A percentile compares a stretch with the other conserved stretches of the same genome.
Conservation (phyloP, 1,140 invertebrate species). For the Ericerus pela region DNA sequence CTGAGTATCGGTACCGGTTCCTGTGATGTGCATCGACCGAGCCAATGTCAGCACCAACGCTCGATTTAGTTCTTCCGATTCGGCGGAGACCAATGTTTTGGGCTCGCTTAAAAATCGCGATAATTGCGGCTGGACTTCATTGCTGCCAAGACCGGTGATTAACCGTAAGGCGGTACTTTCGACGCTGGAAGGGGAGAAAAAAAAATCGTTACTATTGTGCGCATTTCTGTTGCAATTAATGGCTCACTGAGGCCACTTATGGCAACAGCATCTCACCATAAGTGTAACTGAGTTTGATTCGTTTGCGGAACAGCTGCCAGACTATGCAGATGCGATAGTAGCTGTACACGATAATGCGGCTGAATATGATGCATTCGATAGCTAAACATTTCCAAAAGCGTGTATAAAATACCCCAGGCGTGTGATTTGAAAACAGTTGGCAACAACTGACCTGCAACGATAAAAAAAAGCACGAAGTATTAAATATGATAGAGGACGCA, state of each 20-base stretch:
- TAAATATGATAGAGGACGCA: too few relatives aligned
- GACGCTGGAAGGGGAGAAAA: slow-evolving; percentile 40
- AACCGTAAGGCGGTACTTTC: slow-evolving; percentile 83
- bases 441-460: slow-evolving; percentile 56
- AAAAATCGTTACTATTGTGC: not conserved
- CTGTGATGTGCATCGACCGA: slow-evolving; percentile 75
- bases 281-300: slow-evolving; percentile 85
- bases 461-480: not conserved
- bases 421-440: slow-evolving; percentile 82
- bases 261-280: slow-evolving; percentile 48
- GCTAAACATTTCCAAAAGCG: slow-evolving; percentile 89
- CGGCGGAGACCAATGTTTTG: slow-evolving; percentile 74
- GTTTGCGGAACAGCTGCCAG: slow-evolving; percentile 78
- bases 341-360: slow-evolving; percentile 81
- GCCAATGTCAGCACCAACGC: slow-evolving; percentile 85
- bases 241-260: not conserved
- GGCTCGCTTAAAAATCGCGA: slow-evolving; percentile 74
- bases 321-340: slow-evolving; percentile 76
- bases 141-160: slow-evolving; percentile 53
- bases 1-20: slow-evolving; percentile 41
- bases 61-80: slow-evolving; percentile 88
- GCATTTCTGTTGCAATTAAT: not conserved
- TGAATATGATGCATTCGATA: slow-evolving; percentile 92
- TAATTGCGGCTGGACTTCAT: slow-evolving; percentile 79
- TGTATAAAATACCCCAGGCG: slow-evolving; percentile 87